Conservation (phyloP, 2,113 vertebrate species). For the Dendropsophus ebraccatus region DNA sequence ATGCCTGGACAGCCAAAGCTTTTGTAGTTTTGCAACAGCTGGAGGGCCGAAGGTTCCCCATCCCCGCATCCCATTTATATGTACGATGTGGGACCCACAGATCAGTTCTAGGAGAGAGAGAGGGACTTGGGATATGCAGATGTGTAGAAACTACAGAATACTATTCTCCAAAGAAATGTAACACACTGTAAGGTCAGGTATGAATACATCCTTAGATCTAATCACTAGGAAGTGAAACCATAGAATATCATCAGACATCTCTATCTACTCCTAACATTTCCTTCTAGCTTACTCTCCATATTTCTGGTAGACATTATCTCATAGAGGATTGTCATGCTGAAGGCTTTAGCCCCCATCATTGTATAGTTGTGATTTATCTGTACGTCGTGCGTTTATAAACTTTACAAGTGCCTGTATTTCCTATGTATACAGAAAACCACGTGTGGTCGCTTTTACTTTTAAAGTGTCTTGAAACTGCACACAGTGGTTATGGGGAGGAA, state of each 20-base stretch:
- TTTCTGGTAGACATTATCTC: neutral
- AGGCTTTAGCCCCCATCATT: neutral
- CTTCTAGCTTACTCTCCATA: neutral
- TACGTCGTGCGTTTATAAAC: constrained; percentile 23
- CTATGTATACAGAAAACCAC: constrained; percentile 45
- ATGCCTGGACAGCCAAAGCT: no score
- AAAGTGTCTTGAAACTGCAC: neutral
- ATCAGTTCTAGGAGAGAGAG: no score
- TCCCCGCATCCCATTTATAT: no score
- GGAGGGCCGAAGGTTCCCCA: no score
- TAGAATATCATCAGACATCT: neutral
- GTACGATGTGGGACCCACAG: no score
- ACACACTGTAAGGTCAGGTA: neutral
- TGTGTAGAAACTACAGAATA: no score
- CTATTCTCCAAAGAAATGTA: no score
- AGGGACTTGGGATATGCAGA: no score
- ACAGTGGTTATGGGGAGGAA: neutral
- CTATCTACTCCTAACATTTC: neutral
- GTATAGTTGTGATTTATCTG: neutral
- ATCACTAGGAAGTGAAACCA: neutral
- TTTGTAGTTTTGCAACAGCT: no score
- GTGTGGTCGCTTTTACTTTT: constrained; percentile 14
- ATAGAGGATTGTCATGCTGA: neutral
- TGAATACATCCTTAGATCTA: neutral
- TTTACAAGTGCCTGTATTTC: constrained; percentile 36